Evolutionary conservation across 2,797 vertebrate genomes (phyloP).

Genomic region (Sardinella longiceps): DNA sequence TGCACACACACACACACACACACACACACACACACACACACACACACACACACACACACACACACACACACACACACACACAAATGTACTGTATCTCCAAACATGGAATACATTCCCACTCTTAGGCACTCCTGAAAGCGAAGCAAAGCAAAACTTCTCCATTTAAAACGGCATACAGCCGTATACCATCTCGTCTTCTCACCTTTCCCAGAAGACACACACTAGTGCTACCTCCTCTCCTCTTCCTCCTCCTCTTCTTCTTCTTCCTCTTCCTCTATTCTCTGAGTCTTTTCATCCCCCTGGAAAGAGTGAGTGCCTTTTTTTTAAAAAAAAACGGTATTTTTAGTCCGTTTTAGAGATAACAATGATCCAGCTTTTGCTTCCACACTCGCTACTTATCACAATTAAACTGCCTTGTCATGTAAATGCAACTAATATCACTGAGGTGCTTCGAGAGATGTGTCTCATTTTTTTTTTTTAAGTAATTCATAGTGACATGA

Average conservation of each 20-base stretch:
- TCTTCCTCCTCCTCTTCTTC: no score
- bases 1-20: constrained; percentile 22
- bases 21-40: constrained; percentile 11
- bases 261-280: not conserved
- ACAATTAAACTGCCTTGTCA: not conserved
- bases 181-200: not conserved
- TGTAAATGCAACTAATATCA: not conserved
- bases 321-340: constrained; percentile 23
- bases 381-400: not conserved
- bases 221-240: not conserved
- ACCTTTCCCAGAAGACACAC: not conserved
- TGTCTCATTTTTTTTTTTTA: no score
- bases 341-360: constrained; percentile 28
- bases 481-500: not conserved
- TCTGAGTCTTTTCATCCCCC: not conserved
- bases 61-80: not conserved
- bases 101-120: no score
- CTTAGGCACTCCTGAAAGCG: not conserved
- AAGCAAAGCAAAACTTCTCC: not conserved
- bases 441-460: not conserved
- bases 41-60: not conserved
- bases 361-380: not conserved
- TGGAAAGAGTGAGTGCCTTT: constrained; percentile 7
- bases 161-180: not conserved
- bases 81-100: not conserved